These are phyloP conservation scores for Darevskia mixta DNA, from an alignment of 2,797 vertebrate species.

Conservation along the genomic window DNA sequence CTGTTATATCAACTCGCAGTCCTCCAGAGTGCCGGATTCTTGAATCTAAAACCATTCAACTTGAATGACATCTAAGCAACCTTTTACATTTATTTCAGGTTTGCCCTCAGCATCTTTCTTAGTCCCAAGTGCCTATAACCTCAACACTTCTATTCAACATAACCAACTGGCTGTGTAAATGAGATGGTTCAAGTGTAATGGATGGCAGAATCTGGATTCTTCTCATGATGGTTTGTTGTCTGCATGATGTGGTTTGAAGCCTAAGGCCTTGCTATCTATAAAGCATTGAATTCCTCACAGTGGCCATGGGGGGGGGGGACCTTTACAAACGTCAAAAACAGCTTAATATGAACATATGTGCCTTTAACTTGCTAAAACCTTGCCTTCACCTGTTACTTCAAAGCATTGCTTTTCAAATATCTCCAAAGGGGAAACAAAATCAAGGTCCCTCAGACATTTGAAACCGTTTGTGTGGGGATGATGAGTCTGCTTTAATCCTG, in stretches of 20 bases:
- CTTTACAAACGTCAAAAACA: too few species aligned
- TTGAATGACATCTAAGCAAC: slow-evolving; percentile 42
- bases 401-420: too few species aligned
- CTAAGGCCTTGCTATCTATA: not conserved
- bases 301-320: too few species aligned
- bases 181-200: slow-evolving; percentile 25
- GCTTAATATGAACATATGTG: too few species aligned
- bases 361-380: too few species aligned
- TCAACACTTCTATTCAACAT: fast-evolving
- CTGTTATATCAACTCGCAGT: fast-evolving
- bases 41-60: not conserved
- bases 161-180: fast-evolving
- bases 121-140: not conserved
- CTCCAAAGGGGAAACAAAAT: too few species aligned
- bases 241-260: fast-evolving
- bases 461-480: too few species aligned
- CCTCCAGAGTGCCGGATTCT: not conserved
- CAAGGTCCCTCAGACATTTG: too few species aligned
- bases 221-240: not conserved
- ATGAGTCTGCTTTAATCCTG: too few species aligned
- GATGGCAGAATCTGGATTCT: not conserved
- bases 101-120: not conserved
- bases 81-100: slow-evolving; percentile 32
- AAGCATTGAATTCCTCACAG: not conserved
- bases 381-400: too few species aligned